Conservation (phyloP, 2,888 invertebrate genomes). For the Gortyna flavago region DNA sequence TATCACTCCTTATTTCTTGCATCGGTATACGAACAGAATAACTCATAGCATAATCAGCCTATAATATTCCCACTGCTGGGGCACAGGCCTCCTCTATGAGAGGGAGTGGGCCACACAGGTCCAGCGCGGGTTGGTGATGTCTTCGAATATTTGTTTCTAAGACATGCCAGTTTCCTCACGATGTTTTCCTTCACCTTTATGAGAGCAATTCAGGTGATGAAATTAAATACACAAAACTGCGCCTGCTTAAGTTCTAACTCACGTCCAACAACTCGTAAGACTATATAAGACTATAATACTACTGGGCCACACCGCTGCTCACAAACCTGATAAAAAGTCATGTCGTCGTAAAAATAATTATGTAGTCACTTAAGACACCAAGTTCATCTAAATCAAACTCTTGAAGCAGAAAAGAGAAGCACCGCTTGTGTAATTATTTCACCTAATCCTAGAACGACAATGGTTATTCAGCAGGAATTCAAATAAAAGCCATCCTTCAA, state of each 20-base stretch:
- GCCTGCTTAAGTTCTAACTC: too few relatives aligned
- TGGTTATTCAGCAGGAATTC: not conserved
- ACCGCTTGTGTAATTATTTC: not conserved
- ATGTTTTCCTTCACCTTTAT: not conserved
- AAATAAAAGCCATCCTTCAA: not conserved
- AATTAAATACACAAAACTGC: not conserved
- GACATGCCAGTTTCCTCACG: not conserved
- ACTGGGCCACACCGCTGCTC: not conserved
- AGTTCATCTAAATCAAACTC: not conserved
- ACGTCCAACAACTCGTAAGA: not conserved
- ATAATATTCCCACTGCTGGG: too few relatives aligned
- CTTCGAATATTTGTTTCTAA: too few relatives aligned
- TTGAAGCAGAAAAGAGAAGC: not conserved
- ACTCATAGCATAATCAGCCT: too few relatives aligned
- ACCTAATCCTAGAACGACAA: not conserved
- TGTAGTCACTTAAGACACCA: not conserved
- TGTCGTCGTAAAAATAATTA: not conserved
- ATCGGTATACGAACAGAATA: not conserved
- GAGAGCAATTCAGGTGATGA: not conserved
- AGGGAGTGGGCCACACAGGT: too few relatives aligned
- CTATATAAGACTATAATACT: too few relatives aligned
- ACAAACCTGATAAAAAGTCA: not conserved
- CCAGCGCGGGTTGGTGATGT: too few relatives aligned
- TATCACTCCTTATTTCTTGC: too few relatives aligned
- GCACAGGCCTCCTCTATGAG: too few relatives aligned